A percentile compares a stretch with the other conserved stretches of the same genome.
phyloP scores from a whole-genome alignment of 2,797 vertebrate genomes.

The Octomys mimax region DNA sequence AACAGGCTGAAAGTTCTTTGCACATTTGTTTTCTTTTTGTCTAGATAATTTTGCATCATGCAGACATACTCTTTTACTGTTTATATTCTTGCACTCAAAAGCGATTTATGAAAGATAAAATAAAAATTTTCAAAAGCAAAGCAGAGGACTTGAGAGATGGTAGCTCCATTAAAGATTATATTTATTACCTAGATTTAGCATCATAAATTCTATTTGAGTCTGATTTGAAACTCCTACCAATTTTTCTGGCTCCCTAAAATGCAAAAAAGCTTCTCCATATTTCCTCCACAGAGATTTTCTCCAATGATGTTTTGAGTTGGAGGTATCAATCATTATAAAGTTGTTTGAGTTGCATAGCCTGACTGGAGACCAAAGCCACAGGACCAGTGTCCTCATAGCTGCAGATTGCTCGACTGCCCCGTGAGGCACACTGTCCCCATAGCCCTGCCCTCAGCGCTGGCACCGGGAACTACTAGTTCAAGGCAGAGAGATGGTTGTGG shows the following conservation, averaged over 20 bases:
- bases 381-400: background rate
- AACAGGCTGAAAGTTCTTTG: constrained; percentile 16
- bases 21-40: background rate
- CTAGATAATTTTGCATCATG: background rate
- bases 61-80: background rate
- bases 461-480: background rate
- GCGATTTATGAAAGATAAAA: constrained; percentile 29
- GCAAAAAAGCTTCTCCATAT: background rate
- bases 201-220: background rate
- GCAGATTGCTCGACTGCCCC: background rate
- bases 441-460: background rate
- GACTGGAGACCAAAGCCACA: background rate
- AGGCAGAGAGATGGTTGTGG: background rate
- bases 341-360: background rate
- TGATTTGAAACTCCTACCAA: constrained; percentile 27
- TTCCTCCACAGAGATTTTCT: background rate
- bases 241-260: background rate
- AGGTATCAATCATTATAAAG: background rate
- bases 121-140: background rate
- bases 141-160: background rate
- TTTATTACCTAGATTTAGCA: constrained; percentile 14
- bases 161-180: background rate
- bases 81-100: constrained; percentile 5
- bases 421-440: background rate
- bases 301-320: background rate